Percentiles rank a stretch among this genome's conserved stretches.
phyloP scores from a whole-genome alignment of 2,888 invertebrate genomes.

The Drosophila suboccidentalis region DNA sequence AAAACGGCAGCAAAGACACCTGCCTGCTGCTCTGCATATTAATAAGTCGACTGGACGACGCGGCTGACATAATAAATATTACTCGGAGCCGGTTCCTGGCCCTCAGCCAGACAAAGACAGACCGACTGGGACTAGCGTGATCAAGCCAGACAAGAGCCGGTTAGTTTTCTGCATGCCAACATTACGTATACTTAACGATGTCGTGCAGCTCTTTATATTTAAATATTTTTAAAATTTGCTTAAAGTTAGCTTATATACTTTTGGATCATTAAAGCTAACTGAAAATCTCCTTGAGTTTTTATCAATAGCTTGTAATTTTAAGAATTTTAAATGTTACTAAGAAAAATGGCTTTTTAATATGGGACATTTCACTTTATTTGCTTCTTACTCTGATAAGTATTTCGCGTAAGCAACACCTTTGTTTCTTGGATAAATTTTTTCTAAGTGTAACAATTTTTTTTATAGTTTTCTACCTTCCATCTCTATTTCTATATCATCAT shows the following conservation, averaged over 20 bases:
- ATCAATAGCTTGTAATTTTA: too few species aligned
- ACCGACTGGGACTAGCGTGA: slow-evolving; percentile 14
- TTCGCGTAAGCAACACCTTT: too few species aligned
- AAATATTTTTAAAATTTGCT: slow-evolving; percentile 6
- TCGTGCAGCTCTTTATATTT: slow-evolving; percentile 18
- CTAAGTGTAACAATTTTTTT: neutral
- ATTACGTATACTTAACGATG: slow-evolving; percentile 55
- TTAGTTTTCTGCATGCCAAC: slow-evolving; percentile 30
- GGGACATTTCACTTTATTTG: too few species aligned
- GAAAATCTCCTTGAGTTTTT: neutral
- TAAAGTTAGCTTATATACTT: slow-evolving; percentile 11
- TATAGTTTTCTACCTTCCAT: neutral
- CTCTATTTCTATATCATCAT: neutral
- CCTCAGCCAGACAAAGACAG: slow-evolving; percentile 11
- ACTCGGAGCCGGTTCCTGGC: slow-evolving; percentile 29
- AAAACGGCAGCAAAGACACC: slow-evolving; percentile 76
- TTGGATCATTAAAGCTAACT: neutral
- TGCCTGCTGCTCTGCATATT: slow-evolving; percentile 73
- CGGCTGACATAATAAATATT: slow-evolving; percentile 69
- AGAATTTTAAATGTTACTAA: too few species aligned
- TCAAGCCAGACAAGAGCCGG: slow-evolving; percentile 16
- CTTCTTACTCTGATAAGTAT: too few species aligned
- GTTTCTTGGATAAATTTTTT: too few species aligned
- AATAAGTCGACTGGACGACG: slow-evolving; percentile 59
- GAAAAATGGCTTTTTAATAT: too few species aligned